Evolutionary conservation across 2,113 vertebrate species (phyloP).

Genomic region (Benitochromis conjunctus): DNA sequence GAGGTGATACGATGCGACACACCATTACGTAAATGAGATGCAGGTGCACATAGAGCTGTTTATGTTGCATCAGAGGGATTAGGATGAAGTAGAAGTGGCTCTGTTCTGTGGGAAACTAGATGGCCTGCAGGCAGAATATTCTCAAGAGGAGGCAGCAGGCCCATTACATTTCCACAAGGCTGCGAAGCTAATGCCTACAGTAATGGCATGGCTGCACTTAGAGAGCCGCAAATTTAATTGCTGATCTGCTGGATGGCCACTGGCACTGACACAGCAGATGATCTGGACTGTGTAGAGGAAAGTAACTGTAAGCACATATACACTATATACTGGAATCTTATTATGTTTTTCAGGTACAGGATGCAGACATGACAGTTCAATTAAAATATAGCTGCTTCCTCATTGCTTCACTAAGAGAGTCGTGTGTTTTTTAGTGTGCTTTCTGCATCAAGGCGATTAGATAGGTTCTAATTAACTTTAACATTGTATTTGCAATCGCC

Average conservation of each 20-base stretch:
- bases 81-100: slow-evolving; percentile 12
- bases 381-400: not conserved
- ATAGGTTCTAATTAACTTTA: not conserved
- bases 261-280: slow-evolving; percentile 6
- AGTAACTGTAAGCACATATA: not conserved
- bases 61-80: not conserved
- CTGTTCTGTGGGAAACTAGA: not conserved
- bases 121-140: slow-evolving; percentile 5
- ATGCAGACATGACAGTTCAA: not conserved
- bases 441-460: not conserved
- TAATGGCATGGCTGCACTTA: slow-evolving; percentile 52
- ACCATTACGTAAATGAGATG: slow-evolving; percentile 38
- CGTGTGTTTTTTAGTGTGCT: not conserved
- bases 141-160: slow-evolving; percentile 26
- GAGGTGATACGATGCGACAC: not conserved
- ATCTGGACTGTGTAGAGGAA: not conserved
- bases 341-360: not conserved
- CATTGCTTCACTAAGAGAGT: not conserved
- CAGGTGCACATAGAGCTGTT: slow-evolving; percentile 25
- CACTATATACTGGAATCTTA: not conserved
- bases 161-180: slow-evolving; percentile 42
- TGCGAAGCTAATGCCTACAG: slow-evolving; percentile 51
- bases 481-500: not conserved
- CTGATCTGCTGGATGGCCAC: slow-evolving; percentile 20
- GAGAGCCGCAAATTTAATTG: slow-evolving; percentile 35